Conservation (phyloP, 2,888 invertebrate genomes). For the Heliconius aoede region DNA sequence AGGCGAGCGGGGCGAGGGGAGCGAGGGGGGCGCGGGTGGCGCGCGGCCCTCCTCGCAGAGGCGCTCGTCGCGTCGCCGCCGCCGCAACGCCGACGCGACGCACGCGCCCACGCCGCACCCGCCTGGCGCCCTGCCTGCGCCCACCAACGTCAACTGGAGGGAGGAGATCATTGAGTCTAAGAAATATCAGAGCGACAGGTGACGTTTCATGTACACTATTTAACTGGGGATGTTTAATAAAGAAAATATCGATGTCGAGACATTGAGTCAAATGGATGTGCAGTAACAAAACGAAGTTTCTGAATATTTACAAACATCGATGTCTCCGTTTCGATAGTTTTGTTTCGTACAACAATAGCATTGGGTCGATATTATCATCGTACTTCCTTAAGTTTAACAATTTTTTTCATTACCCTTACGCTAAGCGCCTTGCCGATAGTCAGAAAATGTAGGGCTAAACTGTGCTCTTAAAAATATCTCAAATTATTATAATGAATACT, state of each 20-base stretch:
- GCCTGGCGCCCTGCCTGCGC: constrained; percentile 56
- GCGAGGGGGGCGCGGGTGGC: constrained; percentile 48
- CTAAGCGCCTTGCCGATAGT: too few species aligned
- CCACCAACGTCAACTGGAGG: constrained; percentile 71
- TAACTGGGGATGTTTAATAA: background rate
- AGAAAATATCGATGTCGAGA: too few species aligned
- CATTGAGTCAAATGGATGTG: too few species aligned
- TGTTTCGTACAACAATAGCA: too few species aligned
- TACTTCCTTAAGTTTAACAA: too few species aligned
- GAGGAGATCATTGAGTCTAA: constrained; percentile 79
- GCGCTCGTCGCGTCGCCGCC: constrained; percentile 52
- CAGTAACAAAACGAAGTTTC: too few species aligned
- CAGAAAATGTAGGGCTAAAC: too few species aligned
- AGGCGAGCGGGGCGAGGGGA: constrained; percentile 47
- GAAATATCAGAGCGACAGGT: constrained; percentile 69
- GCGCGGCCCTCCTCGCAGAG: constrained; percentile 50
- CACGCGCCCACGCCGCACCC: constrained; percentile 54
- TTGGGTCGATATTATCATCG: too few species aligned
- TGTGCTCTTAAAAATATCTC: background rate
- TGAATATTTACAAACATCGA: too few species aligned
- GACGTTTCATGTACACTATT: constrained; percentile 36
- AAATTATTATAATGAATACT: background rate
- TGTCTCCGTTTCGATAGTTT: too few species aligned
- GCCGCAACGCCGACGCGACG: constrained; percentile 56
- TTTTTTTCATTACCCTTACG: too few species aligned